Evolutionary conservation across 1,140 invertebrate genomes (phyloP).

Genomic region (Maniola jurtina): DNA sequence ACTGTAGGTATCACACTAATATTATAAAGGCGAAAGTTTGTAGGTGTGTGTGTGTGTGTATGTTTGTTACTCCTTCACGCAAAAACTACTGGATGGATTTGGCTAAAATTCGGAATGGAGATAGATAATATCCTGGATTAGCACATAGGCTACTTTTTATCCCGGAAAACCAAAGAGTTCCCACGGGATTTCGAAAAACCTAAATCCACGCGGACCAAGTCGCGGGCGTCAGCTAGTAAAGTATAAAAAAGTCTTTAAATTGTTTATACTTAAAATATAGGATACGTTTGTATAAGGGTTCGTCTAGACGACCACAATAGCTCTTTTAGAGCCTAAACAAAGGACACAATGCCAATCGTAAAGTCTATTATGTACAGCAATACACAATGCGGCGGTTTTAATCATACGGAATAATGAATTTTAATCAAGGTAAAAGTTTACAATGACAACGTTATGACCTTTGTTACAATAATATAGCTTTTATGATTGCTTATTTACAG

Average conservation of each 20-base stretch:
- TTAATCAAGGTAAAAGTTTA: slow-evolving; percentile 6
- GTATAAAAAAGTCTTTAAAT: not conserved
- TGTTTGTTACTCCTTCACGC: no score
- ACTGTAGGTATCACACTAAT: no score
- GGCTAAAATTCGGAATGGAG: no score
- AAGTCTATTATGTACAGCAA: slow-evolving; percentile 30
- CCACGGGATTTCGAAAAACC: no score
- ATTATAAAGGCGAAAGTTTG: no score
- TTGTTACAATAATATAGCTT: not conserved
- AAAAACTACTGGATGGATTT: no score
- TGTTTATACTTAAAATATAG: slow-evolving; percentile 17
- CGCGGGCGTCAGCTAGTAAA: not conserved
- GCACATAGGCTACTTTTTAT: no score
- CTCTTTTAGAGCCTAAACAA: slow-evolving; percentile 49
- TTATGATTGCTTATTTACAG: not conserved
- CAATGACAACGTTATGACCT: not conserved
- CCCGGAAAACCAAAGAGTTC: no score
- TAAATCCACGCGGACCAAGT: no score
- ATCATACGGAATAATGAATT: slow-evolving; percentile 19
- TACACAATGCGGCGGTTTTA: slow-evolving; percentile 25
- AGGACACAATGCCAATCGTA: slow-evolving; percentile 37
- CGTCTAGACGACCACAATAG: slow-evolving; percentile 51
- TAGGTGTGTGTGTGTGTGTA: no score
- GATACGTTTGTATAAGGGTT: slow-evolving; percentile 42
- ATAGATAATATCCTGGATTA: no score